Base-by-base conservation (phyloP, 2,797 vertebrate genomes). In the Todus mexicanus region DNA sequence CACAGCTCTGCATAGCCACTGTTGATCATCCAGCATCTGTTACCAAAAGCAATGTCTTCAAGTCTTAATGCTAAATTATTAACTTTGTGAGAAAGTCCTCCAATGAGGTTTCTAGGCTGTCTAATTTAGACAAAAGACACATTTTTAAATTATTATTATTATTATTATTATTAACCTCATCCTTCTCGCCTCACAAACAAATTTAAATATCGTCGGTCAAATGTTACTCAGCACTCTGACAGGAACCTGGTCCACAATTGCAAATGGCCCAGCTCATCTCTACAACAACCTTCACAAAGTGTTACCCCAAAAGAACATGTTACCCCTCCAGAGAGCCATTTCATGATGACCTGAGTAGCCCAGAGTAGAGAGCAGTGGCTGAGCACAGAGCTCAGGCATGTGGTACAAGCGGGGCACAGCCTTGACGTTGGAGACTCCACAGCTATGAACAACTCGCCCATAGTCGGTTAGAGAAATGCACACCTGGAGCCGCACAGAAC, bases 231-330 rank as follows among this genome's bases (percentile, higher is more conserved):
- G 25, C 43, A 10, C 25, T 57, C n/a, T 20, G 26, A 48, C 3
- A 63, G 29, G 19, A 87, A 7, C 37, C 21, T 31, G 8, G 33
- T 31, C 35, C 16, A 7, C 7, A 11, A 3, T 31, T 61, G 5
- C 20, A 42, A 21, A 51, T 6, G 9, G 29, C 29, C 12, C 9
- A 6, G 29, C 22, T 59, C 0, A 9, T 9, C n/a, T 40, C 47
- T 31, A 18, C 9, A 74, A 48, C 20, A 15, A 2, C 9, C n/a
- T 31, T 33, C 23, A 17, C 19, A 57, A 38, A 8, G 9, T 3
- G 0, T 59, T 68, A 35, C 10, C n/a, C 18, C 50, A 8, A n/a
- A 48, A 42, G 22, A 43, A 29, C 5, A 1, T 0, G 0, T 4
- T 10, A 26, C 23, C 4, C n/a, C 23, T 27, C 45, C 56, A 31